These are phyloP conservation scores for Saccostrea cuccullata DNA, from an alignment of 1,140 invertebrate species.

Conservation along the genomic window DNA sequence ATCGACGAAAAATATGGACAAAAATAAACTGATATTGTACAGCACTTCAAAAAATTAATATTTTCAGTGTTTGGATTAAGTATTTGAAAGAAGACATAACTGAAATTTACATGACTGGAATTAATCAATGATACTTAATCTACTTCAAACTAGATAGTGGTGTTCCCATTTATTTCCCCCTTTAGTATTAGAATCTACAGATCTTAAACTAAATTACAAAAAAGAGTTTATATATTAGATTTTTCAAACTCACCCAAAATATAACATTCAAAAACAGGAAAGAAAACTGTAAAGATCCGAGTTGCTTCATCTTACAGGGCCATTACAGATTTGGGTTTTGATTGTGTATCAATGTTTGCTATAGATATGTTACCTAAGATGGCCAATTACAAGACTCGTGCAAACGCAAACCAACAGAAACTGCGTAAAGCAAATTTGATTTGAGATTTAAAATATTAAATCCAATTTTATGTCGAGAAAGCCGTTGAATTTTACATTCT, in stretches of 20 bases:
- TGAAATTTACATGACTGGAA: no score
- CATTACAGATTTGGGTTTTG: neutral
- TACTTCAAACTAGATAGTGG: no score
- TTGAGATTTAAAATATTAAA: neutral
- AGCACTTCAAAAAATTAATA: no score
- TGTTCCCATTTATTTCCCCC: no score
- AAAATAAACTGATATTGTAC: no score
- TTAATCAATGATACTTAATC: no score
- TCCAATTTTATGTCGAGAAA: neutral
- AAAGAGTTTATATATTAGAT: neutral
- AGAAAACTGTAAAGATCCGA: slow-evolving; percentile 22
- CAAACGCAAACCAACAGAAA: neutral
- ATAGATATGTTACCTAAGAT: neutral
- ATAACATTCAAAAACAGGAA: slow-evolving; percentile 9
- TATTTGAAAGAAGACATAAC: no score
- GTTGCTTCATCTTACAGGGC: neutral
- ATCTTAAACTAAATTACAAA: no score
- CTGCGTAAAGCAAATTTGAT: neutral
- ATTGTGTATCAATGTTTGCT: neutral
- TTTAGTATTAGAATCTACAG: no score
- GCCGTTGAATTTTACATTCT: neutral
- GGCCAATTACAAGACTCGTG: neutral
- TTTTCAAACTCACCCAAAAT: slow-evolving; percentile 1
- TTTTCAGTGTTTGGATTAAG: no score
- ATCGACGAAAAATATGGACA: no score